Evolutionary conservation across 2,888 invertebrate genomes (phyloP), one percentile per base, ranked within the genome.

Genomic region (Drosophila acutilabella): DNA sequence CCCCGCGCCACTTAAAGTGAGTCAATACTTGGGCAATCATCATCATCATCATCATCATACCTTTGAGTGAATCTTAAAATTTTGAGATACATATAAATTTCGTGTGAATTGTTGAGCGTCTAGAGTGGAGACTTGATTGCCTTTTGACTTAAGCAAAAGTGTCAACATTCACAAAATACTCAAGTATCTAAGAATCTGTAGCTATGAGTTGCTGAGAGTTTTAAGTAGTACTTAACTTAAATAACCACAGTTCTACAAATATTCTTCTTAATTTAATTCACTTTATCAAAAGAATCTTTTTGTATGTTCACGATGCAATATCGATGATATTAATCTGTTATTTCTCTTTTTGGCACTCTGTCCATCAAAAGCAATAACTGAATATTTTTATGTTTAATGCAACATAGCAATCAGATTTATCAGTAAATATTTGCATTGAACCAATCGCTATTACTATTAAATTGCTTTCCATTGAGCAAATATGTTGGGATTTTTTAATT

Each of bases 1-100:
- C 45, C 48, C 23, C 66, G 52, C 30, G 66, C 59, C 76, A 75
- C 84, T 86, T 65, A 10, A 53, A 65, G 26, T 71, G 84, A 81
- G 48, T 79, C 77, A 78, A 79, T 74, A 52, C 47, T 53, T 58
- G 45, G 38, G 40, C 50, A 64, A 51, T 64, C 50, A 45, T 45
- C 52, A n/a, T 18, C 57, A 38, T 36, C 14, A 14, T 40, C 14
- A 52, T 11, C 8, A 14, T 26, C 13, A 56, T 45, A 44, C 36
- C 36, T 56, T 8, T 23, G 13, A 14, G 36, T 45, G 36, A 16
- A 45, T 45, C 33, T 45, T 45, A 23, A 45, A 56, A 38, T 45
- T 20, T 36, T 36, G 20, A 44, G 36, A 38, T 56, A 36, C 20
- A 45, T 36, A 41, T 53, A 30, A 2, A 20, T 20, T 20, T 18